Evolutionary conservation across 92 coral and sea anemone genomes (phyloP).

Genomic region (Epizoanthus ramosus): DNA sequence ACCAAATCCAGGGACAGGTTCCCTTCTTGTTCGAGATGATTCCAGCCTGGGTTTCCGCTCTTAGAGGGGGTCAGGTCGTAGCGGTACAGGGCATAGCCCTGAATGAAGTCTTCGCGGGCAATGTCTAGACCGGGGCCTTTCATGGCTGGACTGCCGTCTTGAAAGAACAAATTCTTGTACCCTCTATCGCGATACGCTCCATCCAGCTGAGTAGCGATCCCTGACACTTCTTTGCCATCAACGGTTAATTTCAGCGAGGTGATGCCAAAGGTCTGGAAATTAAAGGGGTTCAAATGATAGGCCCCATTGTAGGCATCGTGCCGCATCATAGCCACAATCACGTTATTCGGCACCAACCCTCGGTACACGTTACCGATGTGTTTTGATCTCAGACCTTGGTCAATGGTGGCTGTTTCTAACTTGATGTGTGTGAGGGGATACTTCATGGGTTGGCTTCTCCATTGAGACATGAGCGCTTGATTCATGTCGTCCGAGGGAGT

Average conservation of each 20-base stretch:
- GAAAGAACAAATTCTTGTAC: slow-evolving; percentile 16
- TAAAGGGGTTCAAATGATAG: slow-evolving; percentile 31
- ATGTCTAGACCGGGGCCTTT: slow-evolving; percentile 34
- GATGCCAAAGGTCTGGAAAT: slow-evolving; percentile 26
- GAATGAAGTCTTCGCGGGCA: slow-evolving; percentile 35
- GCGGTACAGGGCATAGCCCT: slow-evolving; percentile 41
- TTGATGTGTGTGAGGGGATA: not conserved
- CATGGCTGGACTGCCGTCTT: slow-evolving; percentile 1
- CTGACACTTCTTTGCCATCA: slow-evolving; percentile 41
- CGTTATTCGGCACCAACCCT: slow-evolving; percentile 39
- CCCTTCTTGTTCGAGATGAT: slow-evolving; percentile 25
- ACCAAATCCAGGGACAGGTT: slow-evolving; percentile 30
- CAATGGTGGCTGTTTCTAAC: too few species aligned
- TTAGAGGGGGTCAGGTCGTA: slow-evolving; percentile 46
- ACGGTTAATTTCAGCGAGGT: slow-evolving; percentile 4
- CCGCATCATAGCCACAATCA: slow-evolving; percentile 27
- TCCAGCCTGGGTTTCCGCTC: slow-evolving; percentile 32
- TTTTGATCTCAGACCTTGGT: too few species aligned
- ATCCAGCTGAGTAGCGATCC: slow-evolving; percentile 13
- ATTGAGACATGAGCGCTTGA: not conserved
- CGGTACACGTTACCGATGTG: slow-evolving; percentile 6
- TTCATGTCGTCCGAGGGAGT: too few species aligned
- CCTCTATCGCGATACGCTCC: slow-evolving; percentile 37
- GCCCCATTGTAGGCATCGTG: slow-evolving; percentile 44
- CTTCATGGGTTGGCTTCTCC: not conserved